Evolutionary conservation across 2,113 vertebrate genomes (phyloP).

Genomic region (Centropus unirufus): DNA sequence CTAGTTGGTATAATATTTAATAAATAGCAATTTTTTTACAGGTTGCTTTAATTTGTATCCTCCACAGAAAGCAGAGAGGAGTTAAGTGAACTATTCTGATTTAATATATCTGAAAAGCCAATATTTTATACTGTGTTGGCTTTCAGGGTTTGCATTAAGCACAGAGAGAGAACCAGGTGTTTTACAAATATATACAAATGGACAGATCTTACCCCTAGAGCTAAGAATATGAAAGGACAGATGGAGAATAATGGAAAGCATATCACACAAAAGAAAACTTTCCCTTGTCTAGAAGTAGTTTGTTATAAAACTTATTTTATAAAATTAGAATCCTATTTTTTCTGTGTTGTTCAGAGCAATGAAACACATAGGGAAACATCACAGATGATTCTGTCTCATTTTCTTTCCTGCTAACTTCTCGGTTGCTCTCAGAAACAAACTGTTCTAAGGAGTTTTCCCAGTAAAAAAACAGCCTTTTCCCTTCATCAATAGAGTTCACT

Average conservation of each 20-base stretch:
- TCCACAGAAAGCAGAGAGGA: neutral
- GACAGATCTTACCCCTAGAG: neutral
- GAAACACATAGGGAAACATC: neutral
- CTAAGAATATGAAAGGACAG: neutral
- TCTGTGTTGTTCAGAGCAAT: neutral
- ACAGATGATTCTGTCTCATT: neutral
- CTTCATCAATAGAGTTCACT: neutral
- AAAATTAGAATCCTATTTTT: neutral
- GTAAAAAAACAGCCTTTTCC: neutral
- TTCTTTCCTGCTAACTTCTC: neutral
- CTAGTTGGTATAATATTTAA: neutral
- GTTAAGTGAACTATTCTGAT: neutral
- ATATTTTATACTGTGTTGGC: neutral
- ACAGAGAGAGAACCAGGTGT: neutral
- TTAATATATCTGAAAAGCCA: neutral
- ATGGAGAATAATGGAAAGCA: neutral
- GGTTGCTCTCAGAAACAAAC: neutral
- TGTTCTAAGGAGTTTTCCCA: neutral
- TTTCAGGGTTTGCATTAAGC: conserved; percentile 35
- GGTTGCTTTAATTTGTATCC: neutral
- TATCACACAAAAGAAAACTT: neutral
- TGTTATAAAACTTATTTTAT: neutral
- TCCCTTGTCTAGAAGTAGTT: neutral
- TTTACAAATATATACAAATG: neutral
- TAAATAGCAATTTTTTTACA: neutral